Conservation (phyloP, 2,888 invertebrate genomes). For the Drosophila fungiperda region DNA sequence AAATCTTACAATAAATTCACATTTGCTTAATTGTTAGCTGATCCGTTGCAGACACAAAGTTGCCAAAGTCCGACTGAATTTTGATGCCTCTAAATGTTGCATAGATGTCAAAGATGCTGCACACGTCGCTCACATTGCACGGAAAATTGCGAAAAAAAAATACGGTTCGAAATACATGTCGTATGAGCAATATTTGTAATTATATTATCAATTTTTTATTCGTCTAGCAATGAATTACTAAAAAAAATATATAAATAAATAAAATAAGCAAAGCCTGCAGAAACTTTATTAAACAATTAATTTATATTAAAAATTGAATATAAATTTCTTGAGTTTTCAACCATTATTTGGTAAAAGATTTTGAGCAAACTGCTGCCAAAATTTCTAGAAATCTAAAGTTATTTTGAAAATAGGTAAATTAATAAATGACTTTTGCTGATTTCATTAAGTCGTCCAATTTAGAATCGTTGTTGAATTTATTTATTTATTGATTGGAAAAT, state of each 20-base stretch:
- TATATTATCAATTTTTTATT: no score
- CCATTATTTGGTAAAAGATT: no score
- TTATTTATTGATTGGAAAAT: no score
- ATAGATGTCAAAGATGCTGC: neutral
- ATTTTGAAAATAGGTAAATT: neutral
- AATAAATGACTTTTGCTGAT: neutral
- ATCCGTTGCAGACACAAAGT: neutral
- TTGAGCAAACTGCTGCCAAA: neutral
- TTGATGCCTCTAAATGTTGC: neutral
- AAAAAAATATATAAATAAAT: neutral
- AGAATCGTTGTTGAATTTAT: neutral
- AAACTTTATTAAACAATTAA: neutral
- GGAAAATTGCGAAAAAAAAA: no score
- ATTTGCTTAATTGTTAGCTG: neutral
- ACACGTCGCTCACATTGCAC: neutral
- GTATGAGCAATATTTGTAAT: slow-evolving; percentile 48
- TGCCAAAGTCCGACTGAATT: neutral
- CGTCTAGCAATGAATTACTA: neutral
- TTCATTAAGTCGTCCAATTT: neutral
- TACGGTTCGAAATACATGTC: slow-evolving; percentile 25
- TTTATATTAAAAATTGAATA: no score
- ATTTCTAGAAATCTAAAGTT: neutral
- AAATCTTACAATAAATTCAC: slow-evolving; percentile 25
- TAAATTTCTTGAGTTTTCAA: no score
- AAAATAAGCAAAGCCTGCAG: neutral